A percentile compares a stretch with the other conserved stretches of the same genome.
Conservation (phyloP, 2,888 invertebrate genomes). For the Luperina testacea region DNA sequence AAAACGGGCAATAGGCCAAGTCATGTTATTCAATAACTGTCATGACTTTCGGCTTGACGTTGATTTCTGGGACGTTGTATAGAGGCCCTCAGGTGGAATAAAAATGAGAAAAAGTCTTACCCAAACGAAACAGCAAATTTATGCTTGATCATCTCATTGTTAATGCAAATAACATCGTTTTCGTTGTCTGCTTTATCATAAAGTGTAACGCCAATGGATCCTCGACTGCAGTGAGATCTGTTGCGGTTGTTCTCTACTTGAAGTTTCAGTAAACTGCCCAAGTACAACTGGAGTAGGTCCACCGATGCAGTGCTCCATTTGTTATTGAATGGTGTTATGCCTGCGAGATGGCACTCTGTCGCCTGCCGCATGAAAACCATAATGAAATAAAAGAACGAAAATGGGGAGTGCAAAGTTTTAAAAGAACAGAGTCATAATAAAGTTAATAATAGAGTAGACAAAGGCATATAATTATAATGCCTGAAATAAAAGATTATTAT, state of each 20-base stretch:
- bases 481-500: too few species aligned
- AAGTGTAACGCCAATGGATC: conserved; percentile 80
- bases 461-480: too few species aligned
- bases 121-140: conserved; percentile 84
- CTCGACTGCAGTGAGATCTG: conserved; percentile 54
- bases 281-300: conserved; percentile 74
- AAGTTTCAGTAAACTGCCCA: conserved; percentile 73
- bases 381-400: not conserved
- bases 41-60: too few species aligned
- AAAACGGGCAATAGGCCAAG: too few species aligned
- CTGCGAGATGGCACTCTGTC: conserved; percentile 83
- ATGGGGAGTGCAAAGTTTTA: not conserved
- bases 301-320: conserved; percentile 82
- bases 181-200: conserved; percentile 76
- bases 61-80: not conserved
- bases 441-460: too few species aligned
- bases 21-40: too few species aligned
- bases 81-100: not conserved
- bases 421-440: not conserved
- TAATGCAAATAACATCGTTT: conserved; percentile 76
- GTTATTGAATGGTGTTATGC: conserved; percentile 82
- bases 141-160: conserved; percentile 82
- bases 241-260: conserved; percentile 78
- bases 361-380: conserved; percentile 70
- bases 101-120: conserved; percentile 68